These are phyloP conservation scores for Dolichallabes microphthalmus DNA, from an alignment of 2,113 vertebrate genomes.

Conservation along the genomic window DNA sequence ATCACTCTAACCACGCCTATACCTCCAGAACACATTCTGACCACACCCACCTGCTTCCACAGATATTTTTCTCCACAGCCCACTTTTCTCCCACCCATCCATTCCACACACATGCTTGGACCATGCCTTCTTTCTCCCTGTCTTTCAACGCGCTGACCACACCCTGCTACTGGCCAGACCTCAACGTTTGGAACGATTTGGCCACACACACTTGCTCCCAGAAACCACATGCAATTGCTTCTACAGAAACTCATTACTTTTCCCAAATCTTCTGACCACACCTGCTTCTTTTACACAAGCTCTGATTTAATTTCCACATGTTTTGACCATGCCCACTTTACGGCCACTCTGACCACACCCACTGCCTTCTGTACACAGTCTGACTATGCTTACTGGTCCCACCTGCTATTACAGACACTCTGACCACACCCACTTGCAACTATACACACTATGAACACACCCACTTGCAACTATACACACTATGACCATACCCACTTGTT, in stretches of 20 bases:
- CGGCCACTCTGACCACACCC: neutral
- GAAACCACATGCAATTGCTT: neutral
- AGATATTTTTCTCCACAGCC: no score
- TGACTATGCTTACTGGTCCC: neutral
- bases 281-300: neutral
- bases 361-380: neutral
- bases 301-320: neutral
- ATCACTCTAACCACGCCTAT: neutral
- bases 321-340: neutral
- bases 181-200: neutral
- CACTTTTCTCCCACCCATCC: neutral
- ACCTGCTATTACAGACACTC: neutral
- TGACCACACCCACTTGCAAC: neutral
- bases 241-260: neutral
- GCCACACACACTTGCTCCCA: neutral
- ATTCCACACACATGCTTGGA: neutral
- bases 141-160: no score
- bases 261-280: neutral
- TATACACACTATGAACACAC: neutral
- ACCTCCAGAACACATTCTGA: no score
- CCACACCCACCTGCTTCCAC: neutral
- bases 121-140: neutral
- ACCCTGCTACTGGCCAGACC: neutral
- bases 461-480: neutral
- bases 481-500: no score